Base-by-base conservation (phyloP, 2,888 invertebrate species). In the Acrobasis repandana region DNA sequence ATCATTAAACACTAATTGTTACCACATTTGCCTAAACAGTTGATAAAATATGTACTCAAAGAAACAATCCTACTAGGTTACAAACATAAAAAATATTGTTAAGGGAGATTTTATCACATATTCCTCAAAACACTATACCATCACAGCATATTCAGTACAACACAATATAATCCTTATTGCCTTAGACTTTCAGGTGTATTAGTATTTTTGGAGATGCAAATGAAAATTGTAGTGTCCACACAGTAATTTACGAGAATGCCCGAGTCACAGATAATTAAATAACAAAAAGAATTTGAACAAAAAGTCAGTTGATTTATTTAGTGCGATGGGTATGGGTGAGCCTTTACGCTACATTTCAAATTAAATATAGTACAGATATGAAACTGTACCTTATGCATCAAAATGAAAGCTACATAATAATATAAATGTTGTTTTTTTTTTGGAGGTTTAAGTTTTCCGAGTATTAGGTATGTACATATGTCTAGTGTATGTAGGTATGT, bases 201-300 rank as follows among this genome's bases (percentile, higher is more conserved):
- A 9, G 9, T 16, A 16, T 18, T 15, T 36, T 58, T 58, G 9
- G 43, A 47, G 16, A 33, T 10, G 46, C 28, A 47, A 47, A 47
- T 33, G 10, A 54, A 48, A 52, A n/a, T 58, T 38, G 54, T 56
- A 63, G 48, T 75, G 71, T 71, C 75, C 74, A 74, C 76, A 74
- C 79, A 72, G 70, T 78, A 79, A 82, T 85, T 85, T 82, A 85
- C 79, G 77, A 74, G 78, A 79, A 81, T 76, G 76, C 67, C 66
- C 71, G 72, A 80, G 83, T 82, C 83, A 83, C 82, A 83, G 83
- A 83, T 83, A 87, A 88, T 87, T 87, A 87, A 88, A 86, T 84
- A 81, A 86, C 83, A 85, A 85, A 86, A 87, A 82, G 80, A 75
- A 75, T 76, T 64, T 61, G 64, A 74, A 78, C 69, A 77, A 74